Base-by-base conservation (phyloP, 2,113 vertebrate species). In the Azemiops feae region DNA sequence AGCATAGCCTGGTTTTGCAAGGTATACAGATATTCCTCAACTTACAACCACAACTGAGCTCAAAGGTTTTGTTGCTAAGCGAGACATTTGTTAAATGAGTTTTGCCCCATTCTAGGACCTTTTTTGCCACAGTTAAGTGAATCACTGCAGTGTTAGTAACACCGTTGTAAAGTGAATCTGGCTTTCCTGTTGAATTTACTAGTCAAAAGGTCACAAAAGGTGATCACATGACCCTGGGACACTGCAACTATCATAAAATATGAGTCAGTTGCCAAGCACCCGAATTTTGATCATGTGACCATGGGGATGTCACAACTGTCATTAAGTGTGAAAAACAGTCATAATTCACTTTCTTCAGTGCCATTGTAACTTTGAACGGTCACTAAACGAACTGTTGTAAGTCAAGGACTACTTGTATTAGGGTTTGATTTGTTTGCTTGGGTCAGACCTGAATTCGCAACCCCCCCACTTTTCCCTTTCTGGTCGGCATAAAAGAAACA, bases 361-460 rank as follows among this genome's bases (percentile, higher is more conserved):
- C 3, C 58, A 12, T 27, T 60, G 23, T 64, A 30, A 12, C 11
- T 64, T 12, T 64, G 27, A 64, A 64, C 0, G 3, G 58, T 64
- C 58, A 30, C 10, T 64, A 64, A 60, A 69, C 16, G 64, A 69
- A 69, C 64, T 69, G 30, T 2, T 5, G 30, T 69, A 69, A 69
- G 14, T 69, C 14, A 16, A 69, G 64, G 12, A 18, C 14, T 69
- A 34, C 30, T 34, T 69, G 4, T 5, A 18, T 0, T 0, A 53
- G 54, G 90, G 39, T 39, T 95, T 93, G 20, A n/a, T 89, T 34
- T 94, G 43, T 53, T 92, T 95, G 43, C 50, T 85, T 55, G 47
- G 74, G 2, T 39, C 64, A 50, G 89, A 90, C 90, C 52, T 1
- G 10, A 86, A 47, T 27, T 39, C 1, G 4, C 34, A n/a, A n/a